These are phyloP conservation scores for Copidosoma floridanum DNA, from an alignment of 1,140 invertebrate genomes.

Conservation along the genomic window DNA sequence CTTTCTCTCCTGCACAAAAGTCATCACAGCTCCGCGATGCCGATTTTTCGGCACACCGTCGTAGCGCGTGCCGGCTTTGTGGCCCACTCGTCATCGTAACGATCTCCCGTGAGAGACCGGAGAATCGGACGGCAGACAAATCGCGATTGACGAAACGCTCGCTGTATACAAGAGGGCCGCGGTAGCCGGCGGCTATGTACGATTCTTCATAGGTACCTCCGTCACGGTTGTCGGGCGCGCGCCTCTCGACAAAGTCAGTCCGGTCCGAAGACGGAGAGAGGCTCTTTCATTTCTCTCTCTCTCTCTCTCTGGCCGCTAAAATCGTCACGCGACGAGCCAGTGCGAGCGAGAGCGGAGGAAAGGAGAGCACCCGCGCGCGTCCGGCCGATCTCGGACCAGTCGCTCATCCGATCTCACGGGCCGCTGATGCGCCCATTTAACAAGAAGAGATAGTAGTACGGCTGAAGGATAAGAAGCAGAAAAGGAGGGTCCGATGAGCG, in stretches of 20 bases:
- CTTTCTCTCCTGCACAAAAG: too few relatives aligned
- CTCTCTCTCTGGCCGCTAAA: background rate
- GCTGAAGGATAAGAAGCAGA: background rate
- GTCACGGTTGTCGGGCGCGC: slow-evolving; percentile 10
- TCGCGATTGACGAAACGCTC: slow-evolving; percentile 6
- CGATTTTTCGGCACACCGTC: too few relatives aligned
- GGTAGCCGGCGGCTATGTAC: slow-evolving; percentile 5
- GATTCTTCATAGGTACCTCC: slow-evolving; percentile 9
- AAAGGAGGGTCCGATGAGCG: background rate
- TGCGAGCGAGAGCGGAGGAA: background rate
- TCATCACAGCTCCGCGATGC: too few relatives aligned
- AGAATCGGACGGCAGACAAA: too few relatives aligned
- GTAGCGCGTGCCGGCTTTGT: too few relatives aligned
- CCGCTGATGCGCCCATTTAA: too few relatives aligned
- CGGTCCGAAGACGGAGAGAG: background rate
- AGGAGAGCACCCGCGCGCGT: slow-evolving; percentile 2
- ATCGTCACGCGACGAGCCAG: slow-evolving; percentile 10
- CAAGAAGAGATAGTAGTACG: too few relatives aligned
- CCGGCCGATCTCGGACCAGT: background rate
- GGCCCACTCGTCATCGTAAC: too few relatives aligned
- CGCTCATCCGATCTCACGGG: too few relatives aligned
- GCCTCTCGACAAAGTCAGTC: background rate
- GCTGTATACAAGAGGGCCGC: background rate
- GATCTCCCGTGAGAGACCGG: too few relatives aligned
- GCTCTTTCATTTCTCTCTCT: too few relatives aligned